Conservation (phyloP, 2,888 invertebrate genomes). For the Eupithecia insigniata region DNA sequence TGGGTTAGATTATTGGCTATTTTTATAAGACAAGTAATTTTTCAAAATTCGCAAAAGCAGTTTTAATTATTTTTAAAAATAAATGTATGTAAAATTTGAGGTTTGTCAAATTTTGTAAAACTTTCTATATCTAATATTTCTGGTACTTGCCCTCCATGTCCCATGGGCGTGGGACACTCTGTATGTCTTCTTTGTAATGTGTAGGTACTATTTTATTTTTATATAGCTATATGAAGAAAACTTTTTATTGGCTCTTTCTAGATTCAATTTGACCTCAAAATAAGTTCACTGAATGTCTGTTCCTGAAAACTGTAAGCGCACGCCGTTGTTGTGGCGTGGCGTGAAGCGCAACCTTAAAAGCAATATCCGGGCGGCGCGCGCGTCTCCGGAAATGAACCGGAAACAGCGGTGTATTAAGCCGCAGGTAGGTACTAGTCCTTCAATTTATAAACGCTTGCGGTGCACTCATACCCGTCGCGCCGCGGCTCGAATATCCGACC, state of each 20-base stretch:
- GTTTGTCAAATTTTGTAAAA: too few species aligned
- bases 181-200: not conserved
- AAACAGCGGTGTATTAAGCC: conserved; percentile 85
- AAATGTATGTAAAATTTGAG: too few species aligned
- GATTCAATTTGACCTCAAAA: not conserved
- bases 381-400: conserved; percentile 84
- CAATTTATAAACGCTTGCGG: conserved; percentile 83
- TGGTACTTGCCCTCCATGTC: too few species aligned
- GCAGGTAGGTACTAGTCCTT: conserved; percentile 84
- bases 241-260: not conserved
- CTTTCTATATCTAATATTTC: too few species aligned
- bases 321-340: conserved; percentile 60
- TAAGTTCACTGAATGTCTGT: conserved; percentile 20
- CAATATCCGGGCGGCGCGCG: conserved; percentile 85
- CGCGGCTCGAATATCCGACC: conserved; percentile 67
- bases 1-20: too few species aligned
- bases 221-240: not conserved
- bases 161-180: too few species aligned
- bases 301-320: conserved; percentile 41
- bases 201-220: not conserved
- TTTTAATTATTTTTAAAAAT: too few species aligned
- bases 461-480: conserved; percentile 60
- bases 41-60: too few species aligned
- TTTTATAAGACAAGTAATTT: too few species aligned
- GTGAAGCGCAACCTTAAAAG: conserved; percentile 83